A percentile compares a stretch with the other conserved stretches of the same genome.
Conservation (phyloP, 2,113 vertebrate species). For the Ochotona princeps region DNA sequence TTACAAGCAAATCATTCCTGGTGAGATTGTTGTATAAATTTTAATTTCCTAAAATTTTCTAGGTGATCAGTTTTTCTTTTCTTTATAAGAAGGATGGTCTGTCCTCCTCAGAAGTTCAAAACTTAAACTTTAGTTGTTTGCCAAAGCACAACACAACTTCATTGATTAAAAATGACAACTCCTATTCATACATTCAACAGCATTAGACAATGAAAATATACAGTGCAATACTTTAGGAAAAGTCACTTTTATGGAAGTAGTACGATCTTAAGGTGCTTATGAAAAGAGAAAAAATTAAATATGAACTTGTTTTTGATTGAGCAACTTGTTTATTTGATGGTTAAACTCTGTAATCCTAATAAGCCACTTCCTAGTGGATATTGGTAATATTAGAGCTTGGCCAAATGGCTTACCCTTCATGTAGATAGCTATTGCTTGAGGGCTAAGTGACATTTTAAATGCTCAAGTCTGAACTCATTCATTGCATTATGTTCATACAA, state of each 20-base stretch:
- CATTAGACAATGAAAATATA: slow-evolving; percentile 71
- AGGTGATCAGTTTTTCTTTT: slow-evolving; percentile 65
- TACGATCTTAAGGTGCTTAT: background rate
- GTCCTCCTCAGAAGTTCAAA: slow-evolving; percentile 49
- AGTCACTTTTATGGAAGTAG: slow-evolving; percentile 30
- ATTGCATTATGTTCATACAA: background rate
- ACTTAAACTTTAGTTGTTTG: slow-evolving; percentile 78
- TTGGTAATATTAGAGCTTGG: background rate
- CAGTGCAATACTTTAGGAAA: slow-evolving; percentile 27
- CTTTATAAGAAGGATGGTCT: slow-evolving; percentile 54
- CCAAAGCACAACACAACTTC: slow-evolving; percentile 72
- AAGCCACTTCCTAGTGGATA: background rate
- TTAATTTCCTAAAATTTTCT: slow-evolving; percentile 75
- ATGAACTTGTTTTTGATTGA: background rate
- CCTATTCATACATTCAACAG: slow-evolving; percentile 64
- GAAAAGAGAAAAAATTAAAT: background rate
- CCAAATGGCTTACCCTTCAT: background rate
- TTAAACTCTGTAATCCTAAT: background rate
- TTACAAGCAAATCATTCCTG: slow-evolving; percentile 70
- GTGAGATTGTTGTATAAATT: slow-evolving; percentile 48
- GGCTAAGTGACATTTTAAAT: background rate
- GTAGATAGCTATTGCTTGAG: background rate
- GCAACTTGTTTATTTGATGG: background rate
- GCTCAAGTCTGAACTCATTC: background rate
- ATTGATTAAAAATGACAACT: slow-evolving; percentile 71